phyloP scores from a whole-genome alignment of 1,140 invertebrate species.

The Bombus balteatus region DNA sequence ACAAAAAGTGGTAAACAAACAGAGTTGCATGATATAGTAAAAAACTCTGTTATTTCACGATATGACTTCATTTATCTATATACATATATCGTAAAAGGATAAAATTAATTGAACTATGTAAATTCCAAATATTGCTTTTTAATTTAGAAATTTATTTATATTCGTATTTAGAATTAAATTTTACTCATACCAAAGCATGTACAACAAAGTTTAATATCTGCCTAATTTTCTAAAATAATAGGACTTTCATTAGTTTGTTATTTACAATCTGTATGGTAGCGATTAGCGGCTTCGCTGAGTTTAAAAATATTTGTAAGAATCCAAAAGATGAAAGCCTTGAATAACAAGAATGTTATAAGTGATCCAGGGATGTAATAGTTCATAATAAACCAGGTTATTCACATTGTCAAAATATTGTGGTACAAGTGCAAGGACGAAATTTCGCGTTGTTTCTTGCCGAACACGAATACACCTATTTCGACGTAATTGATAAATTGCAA shows the following conservation, averaged over 20 bases:
- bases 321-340: constrained; percentile 5
- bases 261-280: constrained; percentile 31
- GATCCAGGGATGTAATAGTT: not conserved
- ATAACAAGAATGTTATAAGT: fast-evolving
- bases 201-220: no score
- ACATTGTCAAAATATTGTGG: constrained; percentile 8
- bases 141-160: no score
- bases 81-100: no score
- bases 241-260: not conserved
- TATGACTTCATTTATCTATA: no score
- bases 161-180: no score
- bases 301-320: not conserved
- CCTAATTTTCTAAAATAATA: no score
- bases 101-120: no score
- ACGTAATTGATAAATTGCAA: constrained; percentile 15
- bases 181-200: no score
- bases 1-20: no score
- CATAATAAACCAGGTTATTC: fast-evolving
- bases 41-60: no score
- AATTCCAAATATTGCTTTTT: no score
- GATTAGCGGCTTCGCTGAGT: not conserved
- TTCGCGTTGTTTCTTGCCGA: constrained; percentile 34
- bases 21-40: no score
- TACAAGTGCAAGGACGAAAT: constrained; percentile 35
- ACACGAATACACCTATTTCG: not conserved